Base-by-base conservation (phyloP, 2,888 invertebrate genomes). In the Zonitis immaculata region DNA sequence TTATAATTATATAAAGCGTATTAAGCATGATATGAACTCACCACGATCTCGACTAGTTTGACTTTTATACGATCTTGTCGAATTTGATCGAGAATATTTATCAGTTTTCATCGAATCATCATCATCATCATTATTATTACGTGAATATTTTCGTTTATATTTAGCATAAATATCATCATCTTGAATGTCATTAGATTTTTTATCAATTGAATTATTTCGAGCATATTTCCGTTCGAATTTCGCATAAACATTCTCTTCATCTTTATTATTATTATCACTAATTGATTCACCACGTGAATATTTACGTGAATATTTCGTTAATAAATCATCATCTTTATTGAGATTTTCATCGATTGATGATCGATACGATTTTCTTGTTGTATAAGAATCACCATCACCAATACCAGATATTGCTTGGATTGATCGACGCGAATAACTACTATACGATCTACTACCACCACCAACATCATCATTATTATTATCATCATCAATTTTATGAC, bases 141-240 rank as follows among this genome's bases (percentile, higher is more conserved):
- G 60, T 5, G 66, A 62, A 54, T 69, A 70, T 44, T 68, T 68
- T 42, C 62, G 63, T 3, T 66, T 61, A 49, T 66, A 70, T 53
- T 69, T 71, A 5, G 66, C 64, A 32, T 70, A 69, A 47, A 66
- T 64, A 52, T 70, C 68, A 56, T 69, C 70, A 42, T 70, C 69
- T 62, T 67, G 57, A 30, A 61, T 61, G 5, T 51, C 39, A 7
- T 60, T 56, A 3, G 60, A 44, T 26, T 54, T 51, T 16, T 45
- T 52, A 27, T 61, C 57, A 14, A 51, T 27, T 6, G 60, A 60
- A 39, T 66, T 66, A 11, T 64, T 65, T 55, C 69, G 62, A 0
- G 68, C 64, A 54, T 71, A 72, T 47, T 69, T 69, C 43, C 65
- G 63, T 8, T 67, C 64, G 51, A 66, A 70, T 54, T 70, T 71